Evolutionary conservation across 1,140 invertebrate species (phyloP).

Genomic region (Capitella teleta): DNA sequence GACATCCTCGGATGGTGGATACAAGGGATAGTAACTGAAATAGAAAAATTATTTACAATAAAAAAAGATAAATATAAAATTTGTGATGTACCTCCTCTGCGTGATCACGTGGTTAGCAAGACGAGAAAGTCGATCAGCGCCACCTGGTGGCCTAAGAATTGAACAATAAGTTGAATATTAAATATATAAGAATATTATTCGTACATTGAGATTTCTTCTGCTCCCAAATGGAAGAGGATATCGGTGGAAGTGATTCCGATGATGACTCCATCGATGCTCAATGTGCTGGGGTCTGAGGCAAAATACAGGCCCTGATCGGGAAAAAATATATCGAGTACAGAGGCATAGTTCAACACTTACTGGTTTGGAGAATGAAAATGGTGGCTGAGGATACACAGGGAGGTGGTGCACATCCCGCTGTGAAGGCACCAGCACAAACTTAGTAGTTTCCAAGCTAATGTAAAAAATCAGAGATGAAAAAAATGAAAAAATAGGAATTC

Average conservation of each 20-base stretch:
- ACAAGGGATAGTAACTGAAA: slow-evolving; percentile 61
- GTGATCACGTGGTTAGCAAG: slow-evolving; percentile 60
- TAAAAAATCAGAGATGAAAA: no score
- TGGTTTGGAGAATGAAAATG: slow-evolving; percentile 28
- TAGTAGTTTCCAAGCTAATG: no score
- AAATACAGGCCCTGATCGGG: slow-evolving; percentile 17
- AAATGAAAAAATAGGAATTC: no score
- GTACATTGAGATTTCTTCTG: slow-evolving; percentile 65
- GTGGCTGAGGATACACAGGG: slow-evolving; percentile 68
- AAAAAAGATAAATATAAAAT: slow-evolving; percentile 40
- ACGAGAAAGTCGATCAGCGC: slow-evolving; percentile 29
- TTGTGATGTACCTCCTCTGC: slow-evolving; percentile 51
- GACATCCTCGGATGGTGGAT: slow-evolving; percentile 56
- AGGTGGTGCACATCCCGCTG: slow-evolving; percentile 63
- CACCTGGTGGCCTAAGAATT: background rate
- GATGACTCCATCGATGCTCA: slow-evolving; percentile 63
- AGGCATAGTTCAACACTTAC: background rate
- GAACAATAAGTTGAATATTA: background rate
- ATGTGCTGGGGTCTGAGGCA: slow-evolving; percentile 65
- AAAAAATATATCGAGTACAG: background rate
- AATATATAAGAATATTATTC: no score
- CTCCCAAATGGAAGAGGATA: slow-evolving; percentile 63
- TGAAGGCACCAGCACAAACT: slow-evolving; percentile 64
- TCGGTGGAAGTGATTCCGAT: slow-evolving; percentile 72
- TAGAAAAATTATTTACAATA: background rate